Conservation (phyloP, 2,888 invertebrate species). For the Thera obeliscata region DNA sequence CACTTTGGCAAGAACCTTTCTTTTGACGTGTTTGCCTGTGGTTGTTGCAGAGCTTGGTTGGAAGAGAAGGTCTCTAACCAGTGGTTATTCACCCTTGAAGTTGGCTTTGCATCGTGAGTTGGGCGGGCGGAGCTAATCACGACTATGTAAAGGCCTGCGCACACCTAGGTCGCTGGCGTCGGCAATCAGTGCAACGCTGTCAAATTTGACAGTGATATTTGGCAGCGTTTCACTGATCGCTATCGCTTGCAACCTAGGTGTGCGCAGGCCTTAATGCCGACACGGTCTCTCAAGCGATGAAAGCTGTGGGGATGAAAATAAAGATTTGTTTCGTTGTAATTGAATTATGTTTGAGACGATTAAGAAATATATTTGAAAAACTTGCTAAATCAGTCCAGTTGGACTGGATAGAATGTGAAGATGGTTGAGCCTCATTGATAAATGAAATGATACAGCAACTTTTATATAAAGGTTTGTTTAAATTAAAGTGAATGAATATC, state of each 20-base stretch:
- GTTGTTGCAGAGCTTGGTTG: neutral
- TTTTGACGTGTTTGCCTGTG: neutral
- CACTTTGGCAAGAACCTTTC: constrained; percentile 14
- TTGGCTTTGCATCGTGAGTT: constrained; percentile 29
- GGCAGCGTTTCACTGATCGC: too few relatives aligned
- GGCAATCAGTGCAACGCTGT: too few relatives aligned
- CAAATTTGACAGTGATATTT: too few relatives aligned
- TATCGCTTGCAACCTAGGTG: too few relatives aligned
- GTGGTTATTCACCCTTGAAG: constrained; percentile 38
- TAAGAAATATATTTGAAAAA: neutral
- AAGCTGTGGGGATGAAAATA: constrained; percentile 32
- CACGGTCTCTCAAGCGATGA: constrained; percentile 43
- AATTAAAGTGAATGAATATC: too few relatives aligned
- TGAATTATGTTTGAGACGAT: neutral
- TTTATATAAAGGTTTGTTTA: too few relatives aligned
- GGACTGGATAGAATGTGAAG: too few relatives aligned
- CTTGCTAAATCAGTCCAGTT: too few relatives aligned
- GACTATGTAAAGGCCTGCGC: constrained; percentile 31
- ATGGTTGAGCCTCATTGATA: too few relatives aligned
- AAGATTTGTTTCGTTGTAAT: constrained; percentile 10
- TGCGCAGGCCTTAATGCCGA: constrained; percentile 31
- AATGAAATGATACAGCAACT: too few relatives aligned
- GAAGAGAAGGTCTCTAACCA: constrained; percentile 34
- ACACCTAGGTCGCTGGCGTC: too few relatives aligned
- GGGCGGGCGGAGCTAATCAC: constrained; percentile 57